Evolutionary conservation across 2,888 invertebrate genomes (phyloP).

Genomic region (Oxytorus armatus): DNA sequence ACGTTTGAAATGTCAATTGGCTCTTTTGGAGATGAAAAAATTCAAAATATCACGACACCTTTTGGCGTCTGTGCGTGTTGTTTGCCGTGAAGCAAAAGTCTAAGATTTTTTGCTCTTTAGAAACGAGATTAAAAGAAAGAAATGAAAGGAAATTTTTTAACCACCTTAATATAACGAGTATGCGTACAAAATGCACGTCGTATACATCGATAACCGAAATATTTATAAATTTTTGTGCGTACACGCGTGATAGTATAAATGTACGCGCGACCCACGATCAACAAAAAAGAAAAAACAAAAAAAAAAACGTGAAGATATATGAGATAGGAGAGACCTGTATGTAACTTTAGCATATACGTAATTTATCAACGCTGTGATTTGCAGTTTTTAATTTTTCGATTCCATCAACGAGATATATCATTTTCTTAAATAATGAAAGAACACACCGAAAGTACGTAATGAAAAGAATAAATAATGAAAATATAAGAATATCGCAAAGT

Average conservation of each 20-base stretch:
- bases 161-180: no score
- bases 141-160: constrained; percentile 15
- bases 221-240: constrained; percentile 62
- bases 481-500: constrained; percentile 25
- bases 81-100: no score
- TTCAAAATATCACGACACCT: no score
- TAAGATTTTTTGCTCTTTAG: no score
- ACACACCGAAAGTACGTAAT: neutral
- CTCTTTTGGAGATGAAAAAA: no score
- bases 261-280: constrained; percentile 32
- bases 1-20: no score
- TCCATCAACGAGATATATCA: constrained; percentile 40
- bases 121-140: no score
- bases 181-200: no score
- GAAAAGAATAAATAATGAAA: constrained; percentile 22
- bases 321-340: constrained; percentile 71
- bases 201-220: constrained; percentile 55
- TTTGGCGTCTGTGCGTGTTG: no score
- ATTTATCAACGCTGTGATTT: constrained; percentile 80
- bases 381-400: constrained; percentile 72
- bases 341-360: constrained; percentile 76
- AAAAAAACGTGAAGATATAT: neutral
- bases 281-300: constrained; percentile 13
- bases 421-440: constrained; percentile 26
- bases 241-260: constrained; percentile 45